These are phyloP conservation scores for Drosophila atripex DNA, from an alignment of 2,888 invertebrate genomes.

Conservation along the genomic window DNA sequence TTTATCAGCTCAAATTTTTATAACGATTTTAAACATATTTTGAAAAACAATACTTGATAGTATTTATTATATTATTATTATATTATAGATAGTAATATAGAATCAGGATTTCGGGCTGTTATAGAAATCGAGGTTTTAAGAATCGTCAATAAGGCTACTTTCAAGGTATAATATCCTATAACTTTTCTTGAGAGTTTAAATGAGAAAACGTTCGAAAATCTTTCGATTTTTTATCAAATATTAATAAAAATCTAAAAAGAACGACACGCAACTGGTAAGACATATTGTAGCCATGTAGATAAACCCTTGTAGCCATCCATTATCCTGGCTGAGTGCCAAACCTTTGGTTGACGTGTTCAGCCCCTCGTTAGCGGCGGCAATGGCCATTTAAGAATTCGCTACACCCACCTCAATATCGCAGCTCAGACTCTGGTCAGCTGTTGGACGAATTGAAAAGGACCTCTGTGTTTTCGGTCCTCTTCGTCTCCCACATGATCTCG, in stretches of 20 bases:
- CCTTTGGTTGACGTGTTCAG: constrained; percentile 39
- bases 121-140: too few relatives aligned
- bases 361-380: constrained; percentile 69
- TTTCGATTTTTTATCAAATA: too few relatives aligned
- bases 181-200: too few relatives aligned
- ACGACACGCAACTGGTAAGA: background rate
- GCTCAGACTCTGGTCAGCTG: constrained; percentile 67
- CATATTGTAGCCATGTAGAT: constrained; percentile 4
- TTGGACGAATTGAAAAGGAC: constrained; percentile 47
- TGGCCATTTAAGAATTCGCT: constrained; percentile 77
- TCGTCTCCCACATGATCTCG: background rate
- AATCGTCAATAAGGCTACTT: too few relatives aligned
- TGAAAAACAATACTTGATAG: too few relatives aligned
- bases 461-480: constrained; percentile 18
- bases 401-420: constrained; percentile 51
- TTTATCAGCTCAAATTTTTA: too few relatives aligned
- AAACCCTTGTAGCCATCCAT: constrained; percentile 20
- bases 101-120: too few relatives aligned
- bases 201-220: too few relatives aligned
- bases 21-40: too few relatives aligned
- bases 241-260: background rate
- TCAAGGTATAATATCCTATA: too few relatives aligned
- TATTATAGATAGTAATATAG: too few relatives aligned
- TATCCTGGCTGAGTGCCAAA: constrained; percentile 44
- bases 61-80: too few relatives aligned